These are phyloP conservation scores for Hylaeus anthracinus DNA, from an alignment of 1,140 invertebrate genomes.

Conservation along the genomic window DNA sequence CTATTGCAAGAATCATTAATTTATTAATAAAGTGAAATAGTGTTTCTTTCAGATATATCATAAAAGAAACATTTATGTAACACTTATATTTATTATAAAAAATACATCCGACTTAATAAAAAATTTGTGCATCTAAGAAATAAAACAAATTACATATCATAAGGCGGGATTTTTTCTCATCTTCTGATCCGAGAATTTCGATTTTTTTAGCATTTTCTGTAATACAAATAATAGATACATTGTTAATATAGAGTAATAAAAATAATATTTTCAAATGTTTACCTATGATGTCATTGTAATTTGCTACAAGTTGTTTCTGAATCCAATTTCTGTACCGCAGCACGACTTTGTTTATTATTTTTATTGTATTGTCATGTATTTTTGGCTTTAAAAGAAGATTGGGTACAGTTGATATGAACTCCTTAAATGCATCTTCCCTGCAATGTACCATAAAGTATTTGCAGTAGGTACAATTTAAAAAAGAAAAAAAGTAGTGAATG, in stretches of 20 bases:
- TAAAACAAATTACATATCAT: slow-evolving; percentile 78
- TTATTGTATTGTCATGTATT: slow-evolving; percentile 71
- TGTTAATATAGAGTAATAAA: not conserved
- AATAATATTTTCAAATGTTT: slow-evolving; percentile 36
- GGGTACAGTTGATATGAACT: slow-evolving; percentile 71
- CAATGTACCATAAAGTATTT: slow-evolving; percentile 17
- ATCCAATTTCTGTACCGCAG: slow-evolving; percentile 72
- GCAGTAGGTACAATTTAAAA: not conserved
- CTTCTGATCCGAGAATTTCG: slow-evolving; percentile 68
- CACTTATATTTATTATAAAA: slow-evolving; percentile 1
- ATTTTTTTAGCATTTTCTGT: slow-evolving; percentile 76
- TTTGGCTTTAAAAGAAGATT: slow-evolving; percentile 66
- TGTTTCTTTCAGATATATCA: not conserved
- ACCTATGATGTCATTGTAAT: slow-evolving; percentile 74
- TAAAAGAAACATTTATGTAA: not conserved
- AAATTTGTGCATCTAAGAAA: slow-evolving; percentile 72
- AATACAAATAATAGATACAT: slow-evolving; percentile 56
- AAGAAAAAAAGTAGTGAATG: slow-evolving; percentile 5
- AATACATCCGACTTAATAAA: slow-evolving; percentile 63
- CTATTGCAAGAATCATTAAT: slow-evolving; percentile 7
- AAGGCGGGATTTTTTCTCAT: slow-evolving; percentile 70
- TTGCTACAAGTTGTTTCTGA: slow-evolving; percentile 63
- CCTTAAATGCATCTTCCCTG: slow-evolving; percentile 71
- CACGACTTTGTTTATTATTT: slow-evolving; percentile 72
- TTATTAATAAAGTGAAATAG: not conserved